Percentiles rank a stretch among this genome's conserved stretches.
Conservation (phyloP, 2,888 invertebrate genomes). For the Epistrophe grossulariae region DNA sequence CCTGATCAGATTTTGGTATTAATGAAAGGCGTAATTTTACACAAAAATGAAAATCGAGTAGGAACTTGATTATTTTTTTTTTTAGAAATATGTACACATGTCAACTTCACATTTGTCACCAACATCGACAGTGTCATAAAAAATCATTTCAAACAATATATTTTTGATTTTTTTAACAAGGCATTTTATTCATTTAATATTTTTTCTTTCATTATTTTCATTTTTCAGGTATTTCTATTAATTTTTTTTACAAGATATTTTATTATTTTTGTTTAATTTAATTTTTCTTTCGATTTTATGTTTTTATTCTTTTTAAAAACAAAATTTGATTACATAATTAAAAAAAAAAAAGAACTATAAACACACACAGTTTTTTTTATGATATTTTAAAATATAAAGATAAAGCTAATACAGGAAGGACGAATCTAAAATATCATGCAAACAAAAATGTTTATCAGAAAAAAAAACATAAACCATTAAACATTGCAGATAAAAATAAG, state of each 20-base stretch:
- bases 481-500: background rate
- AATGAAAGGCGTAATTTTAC: no score
- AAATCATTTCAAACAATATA: conserved; percentile 23
- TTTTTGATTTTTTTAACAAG: conserved; percentile 71
- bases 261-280: conserved; percentile 38
- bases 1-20: no score
- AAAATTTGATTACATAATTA: conserved; percentile 57
- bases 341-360: conserved; percentile 34
- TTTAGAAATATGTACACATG: no score
- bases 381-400: conserved; percentile 27
- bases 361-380: conserved; percentile 32
- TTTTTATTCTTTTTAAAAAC: conserved; percentile 41
- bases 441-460: conserved; percentile 7
- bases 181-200: conserved; percentile 74
- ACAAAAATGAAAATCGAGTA: no score
- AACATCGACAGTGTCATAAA: background rate
- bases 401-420: conserved; percentile 39
- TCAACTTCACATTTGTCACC: no score
- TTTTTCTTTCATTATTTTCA: conserved; percentile 51
- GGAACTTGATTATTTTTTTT: no score
- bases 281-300: conserved; percentile 46
- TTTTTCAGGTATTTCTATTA: conserved; percentile 68
- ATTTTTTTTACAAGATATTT: conserved; percentile 63
- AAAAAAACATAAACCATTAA: conserved; percentile 1
- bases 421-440: conserved; percentile 20